Base-by-base conservation (phyloP, 2,113 vertebrate species). In the Todiramphus saurophagus region DNA sequence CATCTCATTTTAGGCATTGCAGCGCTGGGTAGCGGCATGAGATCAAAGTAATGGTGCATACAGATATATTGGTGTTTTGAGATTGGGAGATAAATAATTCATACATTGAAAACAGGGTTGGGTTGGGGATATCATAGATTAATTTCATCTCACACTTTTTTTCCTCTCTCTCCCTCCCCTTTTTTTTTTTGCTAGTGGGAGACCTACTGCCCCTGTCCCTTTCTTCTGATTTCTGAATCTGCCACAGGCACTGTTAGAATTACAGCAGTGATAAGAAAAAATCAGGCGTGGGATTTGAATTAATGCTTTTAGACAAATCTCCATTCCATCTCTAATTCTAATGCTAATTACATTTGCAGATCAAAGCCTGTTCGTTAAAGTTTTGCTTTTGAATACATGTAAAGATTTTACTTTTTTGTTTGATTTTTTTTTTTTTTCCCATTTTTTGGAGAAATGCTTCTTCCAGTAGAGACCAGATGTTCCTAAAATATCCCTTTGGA, bases 261-360 rank as follows among this genome's bases (percentile, higher is more conserved):
- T 95, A 95, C 94, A 94, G 96, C 91, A 83, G 90, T 86, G 98
- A 98, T 98, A 98, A 98, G 97, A 66, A 93, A 97, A 98, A 98
- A 97, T 97, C 97, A 95, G 97, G 97, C 97, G 86, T 98, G 96
- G 97, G 98, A 97, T 97, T 97, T 97, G 97, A 98, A 97, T 98
- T 97, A 98, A 98, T 98, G 98, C 97, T 98, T 97, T 98, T 97
- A 98, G 97, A 98, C 97, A 98, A 98, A 98, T 97, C 97, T 98
- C 97, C 96, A 74, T 97, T 97, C 97, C 97, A 98, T 98, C 97
- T 97, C 96, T 97, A 97, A 97, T 97, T 98, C 98, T 97, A 97
- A 98, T 98, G 97, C 97, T 98, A 98, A 98, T 98, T 98, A 97
- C 97, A 97, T 98, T 97, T 97, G 97, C 82, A 97, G 97, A 98